Conservation (phyloP, 2,113 vertebrate genomes). For the Pseudorhombus dupliciocellatus region DNA sequence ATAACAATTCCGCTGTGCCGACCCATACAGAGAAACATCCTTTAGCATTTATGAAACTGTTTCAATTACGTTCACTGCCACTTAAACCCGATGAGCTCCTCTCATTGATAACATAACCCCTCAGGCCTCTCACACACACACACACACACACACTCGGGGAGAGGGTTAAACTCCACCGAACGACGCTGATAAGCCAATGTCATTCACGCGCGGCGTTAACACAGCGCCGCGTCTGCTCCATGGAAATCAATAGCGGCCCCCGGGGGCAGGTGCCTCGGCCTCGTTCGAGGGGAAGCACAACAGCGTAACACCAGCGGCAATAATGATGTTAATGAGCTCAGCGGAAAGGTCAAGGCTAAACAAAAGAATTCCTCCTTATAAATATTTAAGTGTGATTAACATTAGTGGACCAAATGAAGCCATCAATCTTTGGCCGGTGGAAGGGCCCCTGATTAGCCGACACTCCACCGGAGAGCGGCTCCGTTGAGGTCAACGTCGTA, state of each 20-base stretch:
- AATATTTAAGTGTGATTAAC: conserved; percentile 84
- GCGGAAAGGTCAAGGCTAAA: conserved; percentile 82
- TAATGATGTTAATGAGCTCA: conserved; percentile 78
- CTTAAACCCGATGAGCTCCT: conserved; percentile 62
- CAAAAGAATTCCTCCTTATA: conserved; percentile 79
- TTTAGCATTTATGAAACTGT: conserved; percentile 43
- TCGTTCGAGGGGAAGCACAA: conserved; percentile 52
- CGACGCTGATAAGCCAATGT: conserved; percentile 74
- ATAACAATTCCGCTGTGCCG: conserved; percentile 48
- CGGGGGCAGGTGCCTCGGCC: conserved; percentile 21
- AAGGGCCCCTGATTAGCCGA: conserved; percentile 72
- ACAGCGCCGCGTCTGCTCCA: conserved; percentile 58
- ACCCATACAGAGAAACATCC: conserved; percentile 47
- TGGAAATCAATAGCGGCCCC: conserved; percentile 79
- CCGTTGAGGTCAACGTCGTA: no score
- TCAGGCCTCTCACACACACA: conserved; percentile 30
- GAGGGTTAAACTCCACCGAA: conserved; percentile 49
- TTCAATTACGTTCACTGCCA: conserved; percentile 54
- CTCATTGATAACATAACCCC: conserved; percentile 47
- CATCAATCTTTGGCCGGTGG: conserved; percentile 62
- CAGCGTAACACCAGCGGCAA: conserved; percentile 61
- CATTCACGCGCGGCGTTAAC: conserved; percentile 70
- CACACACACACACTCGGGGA: conserved; percentile 17
- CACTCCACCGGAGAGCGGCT: conserved; percentile 60
- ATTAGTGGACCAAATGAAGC: conserved; percentile 78